Evolutionary conservation across 2,888 invertebrate species (phyloP).

Genomic region (Shargacucullia verbasci): DNA sequence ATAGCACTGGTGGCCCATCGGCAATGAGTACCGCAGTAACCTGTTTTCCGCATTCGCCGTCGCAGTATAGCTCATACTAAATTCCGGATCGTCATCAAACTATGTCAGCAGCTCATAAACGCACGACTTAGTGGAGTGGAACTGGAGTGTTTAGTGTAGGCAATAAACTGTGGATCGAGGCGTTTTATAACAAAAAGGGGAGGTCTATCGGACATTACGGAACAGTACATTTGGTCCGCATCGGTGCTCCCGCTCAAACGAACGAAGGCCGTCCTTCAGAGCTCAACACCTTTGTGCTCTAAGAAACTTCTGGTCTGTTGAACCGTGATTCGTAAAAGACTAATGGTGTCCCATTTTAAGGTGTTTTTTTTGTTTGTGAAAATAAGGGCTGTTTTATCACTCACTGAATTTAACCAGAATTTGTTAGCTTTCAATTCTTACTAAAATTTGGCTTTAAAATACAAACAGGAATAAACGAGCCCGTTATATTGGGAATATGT

Average conservation of each 20-base stretch:
- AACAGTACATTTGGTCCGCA: conserved; percentile 55
- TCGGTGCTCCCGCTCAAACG: conserved; percentile 59
- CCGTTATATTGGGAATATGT: too few relatives aligned
- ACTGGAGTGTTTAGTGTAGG: conserved; percentile 49
- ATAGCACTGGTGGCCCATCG: conserved; percentile 16
- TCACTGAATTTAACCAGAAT: too few relatives aligned
- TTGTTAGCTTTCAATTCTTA: too few relatives aligned
- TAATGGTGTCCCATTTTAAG: conserved; percentile 70
- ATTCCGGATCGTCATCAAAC: conserved; percentile 42
- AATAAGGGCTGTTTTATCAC: conserved; percentile 26
- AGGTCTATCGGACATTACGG: conserved; percentile 49
- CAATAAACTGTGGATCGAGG: conserved; percentile 47
- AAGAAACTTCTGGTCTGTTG: conserved; percentile 69
- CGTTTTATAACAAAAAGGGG: conserved; percentile 51
- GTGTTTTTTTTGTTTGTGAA: conserved; percentile 40
- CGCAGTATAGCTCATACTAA: conserved; percentile 33
- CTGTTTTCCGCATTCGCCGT: conserved; percentile 34
- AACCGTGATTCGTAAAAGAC: conserved; percentile 71
- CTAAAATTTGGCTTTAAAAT: too few relatives aligned
- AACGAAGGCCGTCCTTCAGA: conserved; percentile 45
- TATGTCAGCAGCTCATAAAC: conserved; percentile 50
- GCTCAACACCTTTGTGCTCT: conserved; percentile 73
- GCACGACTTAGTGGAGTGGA: conserved; percentile 42
- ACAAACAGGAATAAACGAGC: too few relatives aligned
- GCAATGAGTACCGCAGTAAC: conserved; percentile 31